Conservation (phyloP, 2,113 vertebrate species). For the Cnemophilus loriae region DNA sequence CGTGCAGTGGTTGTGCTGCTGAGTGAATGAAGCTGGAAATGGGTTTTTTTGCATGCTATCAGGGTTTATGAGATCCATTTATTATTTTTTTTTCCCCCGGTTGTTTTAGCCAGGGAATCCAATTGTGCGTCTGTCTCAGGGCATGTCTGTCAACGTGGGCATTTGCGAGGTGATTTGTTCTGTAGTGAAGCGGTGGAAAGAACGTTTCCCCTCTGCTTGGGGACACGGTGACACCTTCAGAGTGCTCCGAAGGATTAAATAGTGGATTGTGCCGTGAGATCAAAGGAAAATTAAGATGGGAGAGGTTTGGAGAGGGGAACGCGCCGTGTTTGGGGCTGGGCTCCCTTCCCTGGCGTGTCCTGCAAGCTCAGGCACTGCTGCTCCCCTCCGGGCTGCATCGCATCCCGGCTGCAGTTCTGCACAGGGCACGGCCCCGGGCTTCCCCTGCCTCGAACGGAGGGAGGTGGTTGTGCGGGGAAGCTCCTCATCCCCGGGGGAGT, state of each 20-base stretch:
- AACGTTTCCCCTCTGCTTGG: neutral
- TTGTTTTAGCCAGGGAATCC: neutral
- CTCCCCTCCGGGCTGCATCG: neutral
- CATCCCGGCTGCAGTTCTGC: neutral
- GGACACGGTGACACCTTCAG: neutral
- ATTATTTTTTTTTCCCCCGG: accelerated
- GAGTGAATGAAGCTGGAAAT: neutral
- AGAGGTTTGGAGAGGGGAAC: neutral
- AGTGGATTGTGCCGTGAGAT: neutral
- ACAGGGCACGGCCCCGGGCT: accelerated
- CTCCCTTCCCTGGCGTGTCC: neutral
- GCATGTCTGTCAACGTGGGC: neutral
- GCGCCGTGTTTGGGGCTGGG: neutral
- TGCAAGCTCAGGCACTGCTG: neutral
- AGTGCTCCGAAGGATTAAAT: neutral
- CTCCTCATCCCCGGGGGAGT: neutral
- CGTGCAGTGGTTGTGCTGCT: neutral
- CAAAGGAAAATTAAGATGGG: neutral
- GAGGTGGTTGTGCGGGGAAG: neutral
- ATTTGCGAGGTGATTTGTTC: constrained; percentile 8
- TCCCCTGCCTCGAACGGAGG: neutral
- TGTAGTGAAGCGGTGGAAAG: neutral
- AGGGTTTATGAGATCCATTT: neutral
- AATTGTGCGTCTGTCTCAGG: neutral
- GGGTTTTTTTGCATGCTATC: neutral